phyloP scores from a whole-genome alignment of 2,113 vertebrate species.

The Elaphurus davidianus region DNA sequence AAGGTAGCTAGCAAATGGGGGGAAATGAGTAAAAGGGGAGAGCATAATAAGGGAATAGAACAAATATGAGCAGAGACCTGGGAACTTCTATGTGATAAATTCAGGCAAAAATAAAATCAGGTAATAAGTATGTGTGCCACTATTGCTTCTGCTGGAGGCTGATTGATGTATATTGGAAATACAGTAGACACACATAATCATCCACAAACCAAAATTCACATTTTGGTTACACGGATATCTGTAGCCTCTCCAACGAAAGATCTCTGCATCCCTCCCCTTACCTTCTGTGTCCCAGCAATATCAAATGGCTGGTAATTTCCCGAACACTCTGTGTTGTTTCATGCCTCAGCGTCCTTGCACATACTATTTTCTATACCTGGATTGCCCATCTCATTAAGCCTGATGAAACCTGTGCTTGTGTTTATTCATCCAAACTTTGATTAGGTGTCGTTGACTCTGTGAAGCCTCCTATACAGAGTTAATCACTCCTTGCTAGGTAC shows the following conservation, averaged over 20 bases:
- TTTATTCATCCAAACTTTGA: slow-evolving; percentile 40
- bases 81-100: background rate
- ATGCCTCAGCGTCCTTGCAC: slow-evolving; percentile 53
- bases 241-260: background rate
- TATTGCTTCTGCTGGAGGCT: background rate
- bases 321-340: background rate
- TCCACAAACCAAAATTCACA: slow-evolving; percentile 37
- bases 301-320: slow-evolving; percentile 41
- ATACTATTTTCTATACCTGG: background rate
- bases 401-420: background rate
- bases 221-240: background rate
- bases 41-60: background rate
- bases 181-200: slow-evolving; percentile 23
- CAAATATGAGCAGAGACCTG: background rate
- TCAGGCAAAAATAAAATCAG: slow-evolving; percentile 47
- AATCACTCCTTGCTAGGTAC: background rate
- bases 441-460: background rate
- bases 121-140: slow-evolving; percentile 27
- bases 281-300: background rate
- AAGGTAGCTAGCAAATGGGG: background rate
- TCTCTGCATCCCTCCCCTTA: background rate
- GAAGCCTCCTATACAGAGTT: background rate
- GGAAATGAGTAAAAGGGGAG: background rate
- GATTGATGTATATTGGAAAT: slow-evolving; percentile 48
- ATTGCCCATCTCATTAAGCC: slow-evolving; percentile 36